Base-by-base conservation (phyloP, 1,140 invertebrate species). In the Micrasema minimum region DNA sequence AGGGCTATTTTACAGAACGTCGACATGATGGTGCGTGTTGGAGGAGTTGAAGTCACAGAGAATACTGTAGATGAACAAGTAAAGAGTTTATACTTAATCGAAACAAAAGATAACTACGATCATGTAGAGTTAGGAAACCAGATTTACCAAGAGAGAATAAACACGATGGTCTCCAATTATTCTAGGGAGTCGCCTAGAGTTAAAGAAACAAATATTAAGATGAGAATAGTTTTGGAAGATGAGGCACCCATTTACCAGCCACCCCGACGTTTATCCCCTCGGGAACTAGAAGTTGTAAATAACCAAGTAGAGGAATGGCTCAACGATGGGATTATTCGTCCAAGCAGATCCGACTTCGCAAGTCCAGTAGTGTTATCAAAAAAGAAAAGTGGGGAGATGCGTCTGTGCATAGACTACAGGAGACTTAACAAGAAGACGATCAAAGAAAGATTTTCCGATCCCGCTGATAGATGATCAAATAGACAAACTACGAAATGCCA, bases 321-420 rank as follows among this genome's bases (percentile, higher is more conserved):
- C 26, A 31, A 31, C 26, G 26, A 43, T 43, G 41, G 41, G 41
- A 43, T 43, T 43, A 43, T 16, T 16, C 14, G 41, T 2, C 41
- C 10, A 16, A 43, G 41, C 14, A 43, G 41, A 43, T 43, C 41
- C 14, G 41, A 43, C 14, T 43, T 43, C 14, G 41, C 41, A 3
- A 43, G 41, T 43, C 41, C 41, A 43, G 10, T 43, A 43, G 45
- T 22, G 11, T 23, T 67, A 31, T 45, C 18, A 43, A 43, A 43
- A 43, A 43, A 43, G 41, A 43, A 3, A 43, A 43, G 11, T 43
- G 41, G 41, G 14, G 41, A 43, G 41, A 43, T 43, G 41, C 41
- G 41, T 16, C 14, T 43, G 14, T 43, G 41, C 14, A 43, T 43
- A 43, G 41, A 43, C 41, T 43, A 43, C 41, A 16, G 26, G 26